These are phyloP conservation scores for Phyllopteryx taeniolatus DNA, from an alignment of 2,113 vertebrate species.

Conservation along the genomic window DNA sequence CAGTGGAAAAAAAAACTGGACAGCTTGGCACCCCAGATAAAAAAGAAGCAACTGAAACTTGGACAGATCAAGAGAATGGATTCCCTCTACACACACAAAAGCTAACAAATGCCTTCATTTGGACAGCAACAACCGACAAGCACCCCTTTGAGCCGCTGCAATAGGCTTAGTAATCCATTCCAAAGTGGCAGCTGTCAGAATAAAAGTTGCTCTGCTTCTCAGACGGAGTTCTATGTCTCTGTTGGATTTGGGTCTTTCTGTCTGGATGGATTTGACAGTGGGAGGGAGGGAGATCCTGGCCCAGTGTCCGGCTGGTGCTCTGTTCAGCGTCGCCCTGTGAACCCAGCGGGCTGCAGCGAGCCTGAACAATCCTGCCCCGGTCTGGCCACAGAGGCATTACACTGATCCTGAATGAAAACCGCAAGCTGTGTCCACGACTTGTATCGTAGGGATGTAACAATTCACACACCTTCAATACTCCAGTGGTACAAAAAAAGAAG, in stretches of 20 bases:
- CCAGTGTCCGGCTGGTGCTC: conserved; percentile 62
- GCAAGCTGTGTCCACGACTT: conserved; percentile 65
- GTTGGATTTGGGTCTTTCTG: conserved; percentile 68
- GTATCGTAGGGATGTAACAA: conserved; percentile 19
- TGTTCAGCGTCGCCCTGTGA: conserved; percentile 58
- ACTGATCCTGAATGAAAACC: conserved; percentile 67
- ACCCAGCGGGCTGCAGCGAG: conserved; percentile 69
- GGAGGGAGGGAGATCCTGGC: conserved; percentile 56
- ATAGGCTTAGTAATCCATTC: conserved; percentile 73
- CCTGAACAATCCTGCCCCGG: conserved; percentile 67
- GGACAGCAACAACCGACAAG: conserved; percentile 59
- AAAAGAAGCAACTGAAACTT: conserved; percentile 39
- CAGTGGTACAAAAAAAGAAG: not conserved
- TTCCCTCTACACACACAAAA: conserved; percentile 41
- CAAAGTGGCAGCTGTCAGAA: conserved; percentile 76
- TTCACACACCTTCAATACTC: conserved; percentile 21
- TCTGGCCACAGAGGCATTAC: conserved; percentile 52
- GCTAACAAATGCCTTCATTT: conserved; percentile 67
- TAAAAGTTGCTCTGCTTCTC: conserved; percentile 71
- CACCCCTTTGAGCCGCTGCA: conserved; percentile 60
- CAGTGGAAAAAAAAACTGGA: conserved; percentile 12
- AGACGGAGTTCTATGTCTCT: conserved; percentile 57
- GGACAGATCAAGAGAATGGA: conserved; percentile 42
- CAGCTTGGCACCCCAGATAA: conserved; percentile 1
- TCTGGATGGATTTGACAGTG: conserved; percentile 36